phyloP scores from a whole-genome alignment of 2,113 vertebrate genomes.

The Leiothrix lutea region DNA sequence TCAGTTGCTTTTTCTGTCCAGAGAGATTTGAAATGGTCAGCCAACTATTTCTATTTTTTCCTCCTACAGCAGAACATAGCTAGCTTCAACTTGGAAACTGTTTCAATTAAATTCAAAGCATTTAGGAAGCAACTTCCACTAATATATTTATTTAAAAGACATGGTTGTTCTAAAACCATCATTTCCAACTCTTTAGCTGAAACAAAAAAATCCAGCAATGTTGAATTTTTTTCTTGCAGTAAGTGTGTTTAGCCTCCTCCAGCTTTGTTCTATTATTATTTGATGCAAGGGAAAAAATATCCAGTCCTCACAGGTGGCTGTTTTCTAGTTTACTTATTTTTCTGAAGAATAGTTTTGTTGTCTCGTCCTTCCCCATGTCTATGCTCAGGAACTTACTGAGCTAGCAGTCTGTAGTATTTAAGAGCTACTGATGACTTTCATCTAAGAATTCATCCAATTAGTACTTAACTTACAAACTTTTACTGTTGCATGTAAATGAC shows the following conservation, averaged over 20 bases:
- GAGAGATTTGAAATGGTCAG: not conserved
- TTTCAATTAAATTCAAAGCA: not conserved
- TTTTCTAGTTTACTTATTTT: not conserved
- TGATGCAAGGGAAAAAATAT: not conserved
- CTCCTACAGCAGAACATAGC: not conserved
- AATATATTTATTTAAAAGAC: not conserved
- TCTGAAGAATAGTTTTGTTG: not conserved
- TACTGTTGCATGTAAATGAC: not conserved
- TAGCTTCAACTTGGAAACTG: not conserved
- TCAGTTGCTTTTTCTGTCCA: not conserved
- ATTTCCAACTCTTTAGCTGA: not conserved
- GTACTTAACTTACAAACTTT: not conserved
- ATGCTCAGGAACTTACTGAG: not conserved
- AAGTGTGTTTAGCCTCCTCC: not conserved
- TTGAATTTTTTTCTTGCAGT: not conserved
- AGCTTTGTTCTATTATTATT: not conserved
- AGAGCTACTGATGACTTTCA: not conserved
- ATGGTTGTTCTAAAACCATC: not conserved
- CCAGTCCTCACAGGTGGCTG: not conserved
- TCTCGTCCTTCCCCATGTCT: not conserved
- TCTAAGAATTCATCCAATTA: not conserved
- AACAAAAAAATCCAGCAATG: not conserved
- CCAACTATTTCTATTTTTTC: not conserved
- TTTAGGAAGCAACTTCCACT: not conserved
- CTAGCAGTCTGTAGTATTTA: not conserved